Percentiles rank a stretch among this genome's conserved stretches.
Evolutionary conservation across 2,888 invertebrate genomes (phyloP).

Genomic region (Coleophora deauratella): DNA sequence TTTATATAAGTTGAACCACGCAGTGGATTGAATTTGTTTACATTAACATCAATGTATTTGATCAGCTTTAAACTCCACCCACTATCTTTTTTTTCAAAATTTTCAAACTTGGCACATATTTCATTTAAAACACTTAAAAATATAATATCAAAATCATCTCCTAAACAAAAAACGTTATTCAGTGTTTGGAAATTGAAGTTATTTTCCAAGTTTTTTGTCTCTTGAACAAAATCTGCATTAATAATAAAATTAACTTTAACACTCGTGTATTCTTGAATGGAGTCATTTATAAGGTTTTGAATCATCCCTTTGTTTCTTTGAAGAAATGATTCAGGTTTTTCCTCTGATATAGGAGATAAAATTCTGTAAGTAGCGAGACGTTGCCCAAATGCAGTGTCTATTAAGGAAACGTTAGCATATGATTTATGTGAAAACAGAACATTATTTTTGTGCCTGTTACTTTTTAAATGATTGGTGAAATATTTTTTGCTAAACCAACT

Average conservation of each 20-base stretch:
- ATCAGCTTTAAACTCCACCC: slow-evolving; percentile 18
- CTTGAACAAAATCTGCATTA: slow-evolving; percentile 15
- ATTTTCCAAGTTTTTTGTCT: slow-evolving; percentile 13
- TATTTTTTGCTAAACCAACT: slow-evolving; percentile 5
- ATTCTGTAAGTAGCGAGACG: slow-evolving; percentile 7
- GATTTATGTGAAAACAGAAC: slow-evolving; percentile 7
- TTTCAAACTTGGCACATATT: slow-evolving; percentile 11
- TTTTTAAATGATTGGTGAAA: slow-evolving; percentile 12
- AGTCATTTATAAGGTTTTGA: slow-evolving; percentile 7
- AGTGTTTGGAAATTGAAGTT: slow-evolving; percentile 18
- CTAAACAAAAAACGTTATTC: slow-evolving; percentile 11
- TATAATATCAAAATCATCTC: slow-evolving; percentile 13
- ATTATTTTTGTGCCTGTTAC: slow-evolving; percentile 15
- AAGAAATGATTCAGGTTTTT: slow-evolving; percentile 4
- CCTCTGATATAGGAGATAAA: slow-evolving; percentile 3
- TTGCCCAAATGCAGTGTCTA: slow-evolving; percentile 11
- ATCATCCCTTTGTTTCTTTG: slow-evolving; percentile 7
- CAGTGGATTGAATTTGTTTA: slow-evolving; percentile 21
- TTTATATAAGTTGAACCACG: slow-evolving; percentile 17
- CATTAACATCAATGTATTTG: slow-evolving; percentile 15
- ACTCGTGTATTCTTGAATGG: slow-evolving; percentile 6
- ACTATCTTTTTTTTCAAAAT: slow-evolving; percentile 22
- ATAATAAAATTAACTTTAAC: slow-evolving; percentile 17
- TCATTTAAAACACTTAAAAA: slow-evolving; percentile 9
- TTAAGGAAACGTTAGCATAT: slow-evolving; percentile 11